Evolutionary conservation across 2,113 vertebrate genomes (phyloP), one percentile per base, ranked within the genome.

Genomic region (Sorex araneus): DNA sequence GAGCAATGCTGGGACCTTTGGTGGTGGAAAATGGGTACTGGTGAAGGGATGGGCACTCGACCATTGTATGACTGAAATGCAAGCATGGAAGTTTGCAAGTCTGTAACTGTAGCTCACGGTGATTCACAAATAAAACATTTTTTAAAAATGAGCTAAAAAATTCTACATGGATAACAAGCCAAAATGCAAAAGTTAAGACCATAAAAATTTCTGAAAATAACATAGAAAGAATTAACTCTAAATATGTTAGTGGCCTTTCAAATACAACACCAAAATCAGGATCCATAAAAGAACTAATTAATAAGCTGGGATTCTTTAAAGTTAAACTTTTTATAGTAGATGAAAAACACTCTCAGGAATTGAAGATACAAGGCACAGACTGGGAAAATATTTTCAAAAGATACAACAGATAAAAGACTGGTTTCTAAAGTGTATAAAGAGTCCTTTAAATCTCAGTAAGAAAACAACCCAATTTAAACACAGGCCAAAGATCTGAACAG

Each of bases 391-490:
- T 43, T 50, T 67, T 27, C 9, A 76, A 67, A 87, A 84, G 23
- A 67, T 8, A 57, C 30, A 67, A 28, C 21, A 54, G 77, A 84
- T 64, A 45, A 40, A 83, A n/a, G 6, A 23, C 12, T 32, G 3
- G 0, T 40, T 78, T 5, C 28, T 2, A 67, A 89, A 84, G 71
- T 25, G 64, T 15, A 71, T 1, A 76, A 30, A 80, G 54, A 83
- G 16, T 8, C 75, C 15, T 79, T 83, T 70, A 80, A 75, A 66
- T 78, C 6, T n/a, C 47, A 85, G 67, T 8, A 89, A 73, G 36
- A 50, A 76, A 28, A 82, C 88, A 86, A 75, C 6, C 8, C 27
- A 27, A 83, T 86, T 84, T 8, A 91, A 92, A 91, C 71, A 9
- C 34, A 23, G 43, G 43, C 47, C 67, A 87, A 80, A 80, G 6